Evolutionary conservation across 2,888 invertebrate species (phyloP), one percentile per base, ranked within the genome.

Genomic region (Harpalus rufipes): DNA sequence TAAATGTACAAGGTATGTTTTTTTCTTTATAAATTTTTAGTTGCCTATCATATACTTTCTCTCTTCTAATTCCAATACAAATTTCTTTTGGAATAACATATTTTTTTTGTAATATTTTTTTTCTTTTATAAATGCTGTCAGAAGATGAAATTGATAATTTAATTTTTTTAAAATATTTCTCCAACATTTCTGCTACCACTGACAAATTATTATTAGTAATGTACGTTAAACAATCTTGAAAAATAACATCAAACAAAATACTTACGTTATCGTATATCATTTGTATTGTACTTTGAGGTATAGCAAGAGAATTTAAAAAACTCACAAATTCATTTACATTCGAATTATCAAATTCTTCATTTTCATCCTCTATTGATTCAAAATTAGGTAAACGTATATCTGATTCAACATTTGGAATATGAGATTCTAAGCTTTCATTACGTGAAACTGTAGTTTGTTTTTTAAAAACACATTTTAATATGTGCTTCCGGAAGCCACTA

Each of bases 1-100:
- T 80, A 81, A 84, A 86, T 41, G 86, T 85, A 65, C 21, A 44
- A 25, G 86, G 72, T 7, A 86, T 58, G 80, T 21, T 84, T 86
- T 80, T 74, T 61, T 86, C 85, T 68, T 83, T 81, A 44, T 81
- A 84, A 14, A 16, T 65, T 39, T 85, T 86, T 3, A 10, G 12
- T 41, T 16, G 1, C 65, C 25, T 81, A 25, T 84, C 61, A 25
- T 63, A 85, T 18, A 85, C 63, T 12, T 84, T 83, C 44, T 82
- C 63, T 59, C 63, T 25, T 44, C 78, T 25, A 18, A 41, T 44
- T 25, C 76, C 76, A 10, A 85, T 18, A 65, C 65, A 25, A 16
- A 65, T 65, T 65, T 65, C 65, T 65, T 65, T 65, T 6, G 65
- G 16, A 12, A 12, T 6, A 16, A 65, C 21, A 65, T 25, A 10